These are phyloP conservation scores for Cheilinus undulatus DNA, from an alignment of 2,113 vertebrate species.

Conservation along the genomic window DNA sequence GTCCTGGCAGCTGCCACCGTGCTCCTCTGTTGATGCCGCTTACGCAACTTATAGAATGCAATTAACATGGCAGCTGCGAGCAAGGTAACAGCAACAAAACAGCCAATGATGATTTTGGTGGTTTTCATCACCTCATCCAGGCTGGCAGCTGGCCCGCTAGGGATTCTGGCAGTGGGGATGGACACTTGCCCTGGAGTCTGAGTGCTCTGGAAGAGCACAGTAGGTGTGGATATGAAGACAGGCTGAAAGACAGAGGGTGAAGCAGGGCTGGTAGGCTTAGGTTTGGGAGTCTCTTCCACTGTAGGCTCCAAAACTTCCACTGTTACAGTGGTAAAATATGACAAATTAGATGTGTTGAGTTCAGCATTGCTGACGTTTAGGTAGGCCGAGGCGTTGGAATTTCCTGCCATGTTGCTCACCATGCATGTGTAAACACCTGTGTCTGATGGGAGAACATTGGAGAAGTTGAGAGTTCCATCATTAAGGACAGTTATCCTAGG, in stretches of 20 bases:
- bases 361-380: conserved; percentile 96
- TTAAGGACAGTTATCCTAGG: conserved; percentile 93
- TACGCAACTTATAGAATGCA: conserved; percentile 97
- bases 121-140: conserved; percentile 99
- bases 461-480: conserved; percentile 96
- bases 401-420: conserved; percentile 98
- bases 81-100: conserved; percentile 96
- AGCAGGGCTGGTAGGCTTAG: conserved; percentile 90
- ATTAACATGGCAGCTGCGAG: conserved; percentile 97
- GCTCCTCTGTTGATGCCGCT: conserved; percentile 96
- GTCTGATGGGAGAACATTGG: conserved; percentile 91
- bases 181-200: conserved; percentile 90
- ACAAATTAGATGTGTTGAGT: conserved; percentile 97
- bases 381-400: conserved; percentile 97
- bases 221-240: conserved; percentile 95
- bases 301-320: conserved; percentile 93
- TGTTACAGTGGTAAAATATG: conserved; percentile 97
- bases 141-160: conserved; percentile 89
- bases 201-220: conserved; percentile 92
- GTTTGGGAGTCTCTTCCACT: conserved; percentile 91
- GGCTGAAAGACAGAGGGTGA: conserved; percentile 95
- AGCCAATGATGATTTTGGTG: conserved; percentile 99
- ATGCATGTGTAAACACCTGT: conserved; percentile 97
- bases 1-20: conserved; percentile 92
- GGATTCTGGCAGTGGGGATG: conserved; percentile 85